Conservation (phyloP, 2,113 vertebrate species). For the Capreolus pygargus region DNA sequence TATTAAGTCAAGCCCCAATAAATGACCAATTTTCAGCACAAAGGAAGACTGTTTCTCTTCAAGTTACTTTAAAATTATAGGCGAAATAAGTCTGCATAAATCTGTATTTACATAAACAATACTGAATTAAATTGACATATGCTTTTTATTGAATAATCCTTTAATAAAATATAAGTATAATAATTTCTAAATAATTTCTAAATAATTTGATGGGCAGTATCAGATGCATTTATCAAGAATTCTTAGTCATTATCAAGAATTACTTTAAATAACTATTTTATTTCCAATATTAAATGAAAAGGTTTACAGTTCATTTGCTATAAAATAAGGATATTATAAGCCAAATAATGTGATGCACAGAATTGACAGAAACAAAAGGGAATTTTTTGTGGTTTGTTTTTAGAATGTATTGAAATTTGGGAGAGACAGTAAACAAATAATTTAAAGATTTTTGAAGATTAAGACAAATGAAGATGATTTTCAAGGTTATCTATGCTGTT, state of each 20-base stretch:
- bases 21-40: not conserved
- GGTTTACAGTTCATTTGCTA: not conserved
- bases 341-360: not conserved
- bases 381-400: not conserved
- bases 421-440: not conserved
- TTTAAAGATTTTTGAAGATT: conserved; percentile 29
- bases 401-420: conserved; percentile 30
- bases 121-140: conserved; percentile 4
- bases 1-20: not conserved
- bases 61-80: conserved; percentile 10
- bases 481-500: conserved; percentile 22
- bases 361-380: not conserved
- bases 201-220: not conserved
- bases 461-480: conserved; percentile 32
- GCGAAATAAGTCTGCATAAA: not conserved
- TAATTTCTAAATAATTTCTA: not conserved
- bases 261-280: conserved; percentile 33
- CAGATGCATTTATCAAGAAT: not conserved
- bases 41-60: conserved; percentile 11
- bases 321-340: not conserved
- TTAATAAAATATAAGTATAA: conserved; percentile 1
- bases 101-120: not conserved
- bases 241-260: conserved; percentile 16
- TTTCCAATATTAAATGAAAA: conserved; percentile 28
- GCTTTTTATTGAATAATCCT: not conserved